A percentile compares a stretch with the other conserved stretches of the same genome.
These are phyloP conservation scores for Diaperis boleti DNA, from an alignment of 2,888 invertebrate genomes.

Conservation along the genomic window DNA sequence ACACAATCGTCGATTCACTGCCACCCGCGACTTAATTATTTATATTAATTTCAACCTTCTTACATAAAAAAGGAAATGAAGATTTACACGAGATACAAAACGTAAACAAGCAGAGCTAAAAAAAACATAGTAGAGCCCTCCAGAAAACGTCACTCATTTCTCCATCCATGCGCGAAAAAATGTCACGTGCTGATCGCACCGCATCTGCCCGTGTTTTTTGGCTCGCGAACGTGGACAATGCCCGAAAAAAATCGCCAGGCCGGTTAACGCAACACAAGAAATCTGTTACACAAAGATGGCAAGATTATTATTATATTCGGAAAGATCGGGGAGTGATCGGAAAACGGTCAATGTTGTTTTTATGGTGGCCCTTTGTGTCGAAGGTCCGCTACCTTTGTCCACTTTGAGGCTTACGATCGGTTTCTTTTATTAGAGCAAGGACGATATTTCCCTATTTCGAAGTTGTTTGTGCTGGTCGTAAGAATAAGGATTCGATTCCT, in stretches of 20 bases:
- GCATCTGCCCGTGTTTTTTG: slow-evolving; percentile 48
- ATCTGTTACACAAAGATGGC: slow-evolving; percentile 56
- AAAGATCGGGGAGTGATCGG: slow-evolving; percentile 60
- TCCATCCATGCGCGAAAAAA: slow-evolving; percentile 48
- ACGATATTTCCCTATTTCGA: slow-evolving; percentile 44
- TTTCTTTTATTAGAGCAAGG: slow-evolving; percentile 58
- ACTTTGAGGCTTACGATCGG: slow-evolving; percentile 59
- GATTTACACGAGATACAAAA: too few species aligned
- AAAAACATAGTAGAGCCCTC: not conserved
- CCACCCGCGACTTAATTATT: too few species aligned
- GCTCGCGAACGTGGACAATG: slow-evolving; percentile 46
- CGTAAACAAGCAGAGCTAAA: too few species aligned
- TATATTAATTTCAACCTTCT: too few species aligned
- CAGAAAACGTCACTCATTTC: slow-evolving; percentile 44
- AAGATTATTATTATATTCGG: slow-evolving; percentile 60
- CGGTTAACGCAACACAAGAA: slow-evolving; percentile 49
- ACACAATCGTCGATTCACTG: too few species aligned
- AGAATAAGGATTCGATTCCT: slow-evolving; percentile 44
- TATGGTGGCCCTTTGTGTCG: slow-evolving; percentile 53
- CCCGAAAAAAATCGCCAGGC: slow-evolving; percentile 47
- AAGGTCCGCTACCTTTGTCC: slow-evolving; percentile 55
- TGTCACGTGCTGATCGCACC: slow-evolving; percentile 54
- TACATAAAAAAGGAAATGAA: too few species aligned
- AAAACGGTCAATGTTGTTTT: slow-evolving; percentile 60
- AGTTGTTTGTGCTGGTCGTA: slow-evolving; percentile 45